Base-by-base conservation (phyloP, 2,113 vertebrate species). In the Ahaetulla prasina region DNA sequence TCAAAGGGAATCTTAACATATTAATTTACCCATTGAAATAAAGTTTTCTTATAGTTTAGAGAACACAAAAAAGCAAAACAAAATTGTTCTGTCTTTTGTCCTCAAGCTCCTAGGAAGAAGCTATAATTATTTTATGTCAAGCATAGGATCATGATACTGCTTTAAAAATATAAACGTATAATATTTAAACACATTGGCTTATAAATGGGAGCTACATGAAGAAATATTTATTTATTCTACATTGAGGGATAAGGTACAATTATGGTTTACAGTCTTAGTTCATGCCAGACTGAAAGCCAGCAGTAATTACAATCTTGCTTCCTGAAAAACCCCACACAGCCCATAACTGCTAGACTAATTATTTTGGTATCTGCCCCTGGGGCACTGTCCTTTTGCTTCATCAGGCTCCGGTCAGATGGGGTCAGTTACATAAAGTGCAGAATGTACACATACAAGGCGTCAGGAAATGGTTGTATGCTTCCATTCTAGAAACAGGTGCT, bases 181-280 rank as follows among this genome's bases (percentile, higher is more conserved):
- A 80, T 20, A 80, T 39, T 80, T 80, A n/a, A 84, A 23, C 10
- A 90, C 12, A 14, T 39, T 85, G 54, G 53, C 22, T 39, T 95
- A 9, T n/a, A 91, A 50, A 89, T 87, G 86, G 47, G 49, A n/a
- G 3, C 57, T 88, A 45, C 12, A 1, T 90, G 93, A 86, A 95
- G 94, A 92, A 93, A 94, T 7, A 0, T 85, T 95, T 96, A 68
- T 68, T 68, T 80, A 43, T 93, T 89, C 85, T 91, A 94, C 93
- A 94, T 86, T 90, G 95, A 95, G 93, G 95, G 49, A 52, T 94
- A 95, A 90, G 45, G 74, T 92, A 92, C 96, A 92, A 85, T 95
- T 89, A 95, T 91, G 91, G 88, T 95, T 60, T 95, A 96, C 25
- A 0, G 93, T 90, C 86, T 96, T 95, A 91, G 92, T 95, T 96